Percentiles rank a stretch among this genome's conserved stretches.
Evolutionary conservation across 2,888 invertebrate species (phyloP).

Genomic region (Aricia artaxerxes): DNA sequence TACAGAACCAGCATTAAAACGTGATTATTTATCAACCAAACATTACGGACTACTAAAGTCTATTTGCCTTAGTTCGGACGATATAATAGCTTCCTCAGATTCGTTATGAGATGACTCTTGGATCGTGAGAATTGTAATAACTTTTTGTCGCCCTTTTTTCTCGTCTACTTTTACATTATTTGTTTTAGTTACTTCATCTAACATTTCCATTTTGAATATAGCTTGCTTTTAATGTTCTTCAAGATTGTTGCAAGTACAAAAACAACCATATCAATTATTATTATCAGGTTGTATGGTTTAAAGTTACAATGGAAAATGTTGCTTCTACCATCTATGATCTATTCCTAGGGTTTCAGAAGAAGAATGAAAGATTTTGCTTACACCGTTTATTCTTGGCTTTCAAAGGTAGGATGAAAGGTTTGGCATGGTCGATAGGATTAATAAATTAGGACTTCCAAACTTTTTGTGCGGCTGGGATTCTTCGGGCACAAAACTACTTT

Average conservation of each 20-base stretch:
- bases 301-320: too few species aligned
- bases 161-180: constrained; percentile 39
- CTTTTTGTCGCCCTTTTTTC: constrained; percentile 49
- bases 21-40: background rate
- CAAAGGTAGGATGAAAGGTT: background rate
- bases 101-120: constrained; percentile 66
- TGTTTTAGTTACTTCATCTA: constrained; percentile 23
- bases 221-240: background rate
- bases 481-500: constrained; percentile 47
- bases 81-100: constrained; percentile 74
- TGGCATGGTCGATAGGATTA: constrained; percentile 18
- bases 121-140: constrained; percentile 71
- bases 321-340: too few species aligned
- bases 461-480: constrained; percentile 44
- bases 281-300: too few species aligned
- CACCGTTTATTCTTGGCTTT: too few species aligned
- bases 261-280: too few species aligned
- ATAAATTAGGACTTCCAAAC: constrained; percentile 47
- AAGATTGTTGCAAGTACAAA: too few species aligned
- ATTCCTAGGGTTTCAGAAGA: too few species aligned
- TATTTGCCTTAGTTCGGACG: constrained; percentile 68
- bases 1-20: background rate
- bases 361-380: too few species aligned
- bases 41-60: constrained; percentile 43
- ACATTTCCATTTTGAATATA: background rate